Base-by-base conservation (phyloP, 2,888 invertebrate species). In the Melanchra persicariae region DNA sequence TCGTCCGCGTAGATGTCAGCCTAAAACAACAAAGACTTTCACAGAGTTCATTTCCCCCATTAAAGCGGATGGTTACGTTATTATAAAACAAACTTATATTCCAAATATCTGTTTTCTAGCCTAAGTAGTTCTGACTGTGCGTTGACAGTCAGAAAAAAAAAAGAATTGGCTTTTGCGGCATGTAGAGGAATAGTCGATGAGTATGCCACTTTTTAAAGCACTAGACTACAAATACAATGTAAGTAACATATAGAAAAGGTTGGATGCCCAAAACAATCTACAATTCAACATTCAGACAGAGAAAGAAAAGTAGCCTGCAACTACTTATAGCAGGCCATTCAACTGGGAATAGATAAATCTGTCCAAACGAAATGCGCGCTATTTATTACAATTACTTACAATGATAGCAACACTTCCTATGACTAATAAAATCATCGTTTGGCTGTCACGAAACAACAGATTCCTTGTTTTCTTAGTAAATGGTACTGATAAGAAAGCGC, bases 311-410 rank as follows among this genome's bases (percentile, higher is more conserved):
- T n/a, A 57, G 34, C 2, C 6, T 4, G 6, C n/a, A n/a, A n/a
- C n/a, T n/a, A n/a, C n/a, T n/a, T n/a, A n/a, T 51, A 30, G 45
- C 30, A 34, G 75, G 40, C 8, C 47, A 40, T 77, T 65, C 75
- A 65, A 80, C 76, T 61, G 12, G n/a, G 17, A n/a, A 34, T n/a
- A 51, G 49, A 74, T 74, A 62, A 59, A 26, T 55, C 26, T 51
- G 24, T 37, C 34, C 30, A 9, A 59, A 19, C 26, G 5, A 47
- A 54, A 67, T 47, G 49, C 54, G n/a, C 43, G 24, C 10, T 34
- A 62, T 54, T 59, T 15, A 43, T 51, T 58, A 43, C 15, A 49
- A 12, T 15, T 34, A 68, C 68, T 51, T 58, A 43, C 15, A 49
- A 12, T 15, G 40, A 68, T 75, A 75, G 8, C 30, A 40, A 34